Conservation (phyloP, 2,797 vertebrate species). For the Ceryle rudis region DNA sequence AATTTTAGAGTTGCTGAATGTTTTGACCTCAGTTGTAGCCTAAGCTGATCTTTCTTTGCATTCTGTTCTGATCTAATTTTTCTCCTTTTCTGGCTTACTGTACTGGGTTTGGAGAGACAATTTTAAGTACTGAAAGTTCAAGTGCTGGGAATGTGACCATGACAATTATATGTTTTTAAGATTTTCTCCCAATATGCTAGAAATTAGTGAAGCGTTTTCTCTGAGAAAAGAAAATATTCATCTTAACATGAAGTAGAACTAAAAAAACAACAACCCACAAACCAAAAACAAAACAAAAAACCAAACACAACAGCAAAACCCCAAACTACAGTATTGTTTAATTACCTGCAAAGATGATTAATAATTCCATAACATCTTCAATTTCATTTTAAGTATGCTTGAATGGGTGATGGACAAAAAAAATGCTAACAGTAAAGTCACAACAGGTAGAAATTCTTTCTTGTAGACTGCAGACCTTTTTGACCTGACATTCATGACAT, state of each 20-base stretch:
- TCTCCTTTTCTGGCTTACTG: neutral
- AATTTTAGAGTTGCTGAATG: neutral
- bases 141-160: neutral
- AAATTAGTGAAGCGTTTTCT: neutral
- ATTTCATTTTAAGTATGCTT: neutral
- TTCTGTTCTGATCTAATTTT: neutral
- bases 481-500: neutral
- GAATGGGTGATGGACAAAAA: neutral
- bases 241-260: neutral
- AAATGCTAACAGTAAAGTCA: neutral
- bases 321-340: neutral
- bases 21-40: neutral
- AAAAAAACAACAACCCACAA: neutral
- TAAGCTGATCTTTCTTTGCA: neutral
- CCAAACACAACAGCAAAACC: too few species aligned
- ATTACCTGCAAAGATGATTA: neutral
- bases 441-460: neutral
- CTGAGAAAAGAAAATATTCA: neutral
- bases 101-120: neutral
- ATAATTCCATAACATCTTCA: neutral
- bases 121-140: neutral
- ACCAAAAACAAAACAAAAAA: neutral
- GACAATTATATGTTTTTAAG: neutral
- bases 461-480: neutral
- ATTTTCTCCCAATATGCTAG: neutral